Conservation (phyloP, 2,888 invertebrate genomes). For the Stenoptilia bipunctidactyla region DNA sequence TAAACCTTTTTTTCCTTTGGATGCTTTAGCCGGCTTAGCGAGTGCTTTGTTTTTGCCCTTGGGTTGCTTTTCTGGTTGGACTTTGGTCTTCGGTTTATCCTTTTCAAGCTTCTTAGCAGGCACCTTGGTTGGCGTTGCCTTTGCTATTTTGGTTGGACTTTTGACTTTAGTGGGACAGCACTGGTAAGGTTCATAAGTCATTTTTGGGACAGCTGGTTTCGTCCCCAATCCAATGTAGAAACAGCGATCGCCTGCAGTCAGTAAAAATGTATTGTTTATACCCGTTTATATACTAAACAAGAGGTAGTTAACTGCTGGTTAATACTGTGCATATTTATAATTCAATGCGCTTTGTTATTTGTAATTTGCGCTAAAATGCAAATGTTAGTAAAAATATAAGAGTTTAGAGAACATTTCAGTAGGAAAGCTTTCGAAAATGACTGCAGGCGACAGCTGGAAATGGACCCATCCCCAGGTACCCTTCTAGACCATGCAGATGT, state of each 20-base stretch:
- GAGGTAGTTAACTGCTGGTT: slow-evolving; percentile 57
- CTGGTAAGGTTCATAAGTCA: slow-evolving; percentile 90
- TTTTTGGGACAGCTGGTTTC: slow-evolving; percentile 81
- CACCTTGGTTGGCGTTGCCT: slow-evolving; percentile 76
- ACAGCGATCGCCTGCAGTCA: slow-evolving; percentile 96
- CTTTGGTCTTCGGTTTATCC: slow-evolving; percentile 47
- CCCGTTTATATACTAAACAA: slow-evolving; percentile 49
- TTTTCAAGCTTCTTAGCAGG: slow-evolving; percentile 65
- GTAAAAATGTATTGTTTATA: slow-evolving; percentile 86
- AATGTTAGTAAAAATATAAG: slow-evolving; percentile 64
- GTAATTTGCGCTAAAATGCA: slow-evolving; percentile 49
- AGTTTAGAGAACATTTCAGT: slow-evolving; percentile 59
- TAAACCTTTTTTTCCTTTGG: slow-evolving; percentile 84
- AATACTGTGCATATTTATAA: slow-evolving; percentile 55
- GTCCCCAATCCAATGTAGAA: slow-evolving; percentile 96
- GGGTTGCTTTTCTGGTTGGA: slow-evolving; percentile 36
- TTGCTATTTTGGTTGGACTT: slow-evolving; percentile 84
- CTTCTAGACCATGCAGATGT: slow-evolving; percentile 61
- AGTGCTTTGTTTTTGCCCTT: slow-evolving; percentile 66
- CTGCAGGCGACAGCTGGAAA: slow-evolving; percentile 76
- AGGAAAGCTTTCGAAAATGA: slow-evolving; percentile 70
- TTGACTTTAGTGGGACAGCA: slow-evolving; percentile 91
- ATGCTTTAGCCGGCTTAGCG: slow-evolving; percentile 67
- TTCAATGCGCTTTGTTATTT: slow-evolving; percentile 40
- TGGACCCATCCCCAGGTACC: slow-evolving; percentile 63